Conservation (phyloP, 2,797 vertebrate genomes). For the Salarias fasciatus region DNA sequence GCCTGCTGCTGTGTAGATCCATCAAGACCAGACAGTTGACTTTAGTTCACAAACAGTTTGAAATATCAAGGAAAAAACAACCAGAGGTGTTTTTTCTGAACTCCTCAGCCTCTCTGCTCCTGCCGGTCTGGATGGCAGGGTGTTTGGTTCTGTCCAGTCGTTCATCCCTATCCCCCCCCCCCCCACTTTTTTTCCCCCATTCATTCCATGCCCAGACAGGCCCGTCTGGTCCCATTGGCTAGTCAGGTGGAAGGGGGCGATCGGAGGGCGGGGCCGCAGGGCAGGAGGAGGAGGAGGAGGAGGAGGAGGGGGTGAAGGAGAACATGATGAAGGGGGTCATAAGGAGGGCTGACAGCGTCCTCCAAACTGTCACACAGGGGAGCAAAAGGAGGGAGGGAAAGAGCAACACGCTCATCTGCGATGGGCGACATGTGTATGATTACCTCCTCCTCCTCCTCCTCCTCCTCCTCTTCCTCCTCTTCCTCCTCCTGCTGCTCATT, state of each 20-base stretch:
- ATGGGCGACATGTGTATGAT: background rate
- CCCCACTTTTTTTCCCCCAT: slow-evolving; percentile 19
- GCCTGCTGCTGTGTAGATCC: slow-evolving; percentile 20
- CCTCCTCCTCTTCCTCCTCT: too few species aligned
- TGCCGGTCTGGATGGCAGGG: slow-evolving; percentile 31
- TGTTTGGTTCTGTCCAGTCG: slow-evolving; percentile 52
- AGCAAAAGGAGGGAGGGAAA: background rate
- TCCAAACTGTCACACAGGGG: slow-evolving; percentile 29
- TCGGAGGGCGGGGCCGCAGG: slow-evolving; percentile 51
- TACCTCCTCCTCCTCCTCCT: background rate
- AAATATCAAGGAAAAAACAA: background rate
- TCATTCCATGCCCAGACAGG: slow-evolving; percentile 53
- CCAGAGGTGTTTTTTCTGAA: background rate
- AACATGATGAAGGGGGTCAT: background rate
- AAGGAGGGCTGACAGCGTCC: slow-evolving; percentile 36
- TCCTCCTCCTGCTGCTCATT: too few species aligned
- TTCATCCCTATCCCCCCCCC: slow-evolving; percentile 24
- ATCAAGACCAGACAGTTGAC: slow-evolving; percentile 15
- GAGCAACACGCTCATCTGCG: background rate
- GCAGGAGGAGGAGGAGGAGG: slow-evolving; percentile 20
- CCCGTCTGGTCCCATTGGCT: slow-evolving; percentile 68
- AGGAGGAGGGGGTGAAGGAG: slow-evolving; percentile 19
- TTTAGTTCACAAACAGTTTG: slow-evolving; percentile 7
- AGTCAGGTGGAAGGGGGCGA: slow-evolving; percentile 67
- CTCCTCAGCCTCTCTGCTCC: slow-evolving; percentile 11